Base-by-base conservation (phyloP, 2,113 vertebrate species). In the Odontesthes bonariensis region DNA sequence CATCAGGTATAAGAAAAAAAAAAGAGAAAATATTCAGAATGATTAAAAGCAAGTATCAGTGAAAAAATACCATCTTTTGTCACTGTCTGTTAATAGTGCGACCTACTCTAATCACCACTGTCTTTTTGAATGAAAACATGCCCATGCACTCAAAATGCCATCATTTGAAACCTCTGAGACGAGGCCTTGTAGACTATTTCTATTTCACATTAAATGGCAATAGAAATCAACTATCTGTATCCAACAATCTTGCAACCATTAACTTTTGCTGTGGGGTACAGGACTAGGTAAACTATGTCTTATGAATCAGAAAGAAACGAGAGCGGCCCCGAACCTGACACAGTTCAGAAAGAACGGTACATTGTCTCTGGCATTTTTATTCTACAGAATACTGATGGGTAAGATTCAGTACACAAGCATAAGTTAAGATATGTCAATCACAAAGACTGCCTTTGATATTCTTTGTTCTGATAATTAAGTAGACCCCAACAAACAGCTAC, bases 41-140 rank as follows among this genome's bases (percentile, higher is more conserved):
- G 23, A 22, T 16, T 44, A 27, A 27, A 27, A 27, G 27, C 27
- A 27, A 27, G 1, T 27, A 27, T 27, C 27, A 27, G 27, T 27
- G 27, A 27, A 27, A 27, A 27, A 27, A 27, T 1, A 27, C 27
- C 27, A 27, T 27, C 2, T 27, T 27, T 27, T 27, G 74, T 70
- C 82, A 67, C 10, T 10, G 35, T 6, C 35, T 38, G 35, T 38
- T 7, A 8, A 66, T 73, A 80, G 75, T 67, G 72, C 46, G 64
- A 81, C 77, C 74, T 73, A 69, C 61, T 72, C 33, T 68, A 80
- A 83, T 87, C 73, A 81, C 74, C 5, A 14, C 55, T 51, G 65
- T 8, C 69, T 83, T 80, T 85, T 42, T 83, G 65, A 84, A 78
- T 64, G 62, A 77, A 79, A 90, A 83, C 71, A 69, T 70, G 60